Base-by-base conservation (phyloP, 2,888 invertebrate species). In the Bellardia pandia region DNA sequence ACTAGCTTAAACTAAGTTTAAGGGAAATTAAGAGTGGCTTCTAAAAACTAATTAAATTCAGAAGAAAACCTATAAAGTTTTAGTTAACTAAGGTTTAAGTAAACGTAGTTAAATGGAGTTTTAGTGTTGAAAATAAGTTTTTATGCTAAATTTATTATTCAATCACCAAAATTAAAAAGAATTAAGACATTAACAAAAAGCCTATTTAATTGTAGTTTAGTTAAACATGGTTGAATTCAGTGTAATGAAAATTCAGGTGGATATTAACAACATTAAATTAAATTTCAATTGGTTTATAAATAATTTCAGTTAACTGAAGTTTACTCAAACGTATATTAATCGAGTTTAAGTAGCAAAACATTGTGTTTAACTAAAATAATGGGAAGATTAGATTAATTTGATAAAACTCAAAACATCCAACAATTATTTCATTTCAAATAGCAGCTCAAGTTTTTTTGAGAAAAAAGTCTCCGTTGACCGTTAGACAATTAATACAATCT, bases 401-500 rank as follows among this genome's bases (percentile, higher is more conserved):
- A 45, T 45, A 13, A 11, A 45, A 11, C 4, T 45, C 13, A 45
- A 13, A 13, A 8, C 4, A 45, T 13, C 45, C 11, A 11, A 45
- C 13, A 45, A 45, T 45, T 45, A 45, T 45, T 45, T 45, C 11
- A 2, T 6, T 37, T 1, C 37, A 37, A 37, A 37, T 37, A n/a
- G n/a, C 13, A 51, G n/a, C 51, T 51, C n/a, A 2, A 37, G 37
- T 37, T 3, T 37, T 37, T 37, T 6, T 6, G 3, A 11, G 33
- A 33, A 53, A 80, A 58, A 64, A 2, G 3, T 6, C 69, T 23
- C 1, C 62, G 11, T 58, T 74, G 56, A 56, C 56, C 72, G 33
- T 74, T 45, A 30, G 37, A 71, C 45, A 60, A 71, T 62, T 45
- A 72, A 8, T 40, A 6, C 2, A 37, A 53, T 56, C 45, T 45